These are phyloP conservation scores for Drosophila bocqueti DNA, from an alignment of 1,140 invertebrate genomes.

Conservation along the genomic window DNA sequence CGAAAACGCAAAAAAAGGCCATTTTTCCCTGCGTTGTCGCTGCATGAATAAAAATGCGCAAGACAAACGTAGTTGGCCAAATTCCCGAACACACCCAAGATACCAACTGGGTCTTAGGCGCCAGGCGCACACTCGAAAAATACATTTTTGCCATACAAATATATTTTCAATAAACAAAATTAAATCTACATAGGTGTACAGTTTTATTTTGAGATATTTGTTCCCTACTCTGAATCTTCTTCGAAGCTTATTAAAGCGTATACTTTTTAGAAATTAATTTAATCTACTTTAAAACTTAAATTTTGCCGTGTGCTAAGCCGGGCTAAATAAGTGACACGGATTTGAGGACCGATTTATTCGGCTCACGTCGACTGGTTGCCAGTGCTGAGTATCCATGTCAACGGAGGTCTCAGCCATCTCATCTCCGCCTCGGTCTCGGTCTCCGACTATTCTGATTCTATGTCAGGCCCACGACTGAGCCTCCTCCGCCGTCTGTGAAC, in stretches of 20 bases:
- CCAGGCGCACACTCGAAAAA: constrained; percentile 18
- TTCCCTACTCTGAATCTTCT: too few relatives aligned
- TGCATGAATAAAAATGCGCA: constrained; percentile 68
- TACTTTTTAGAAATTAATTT: too few relatives aligned
- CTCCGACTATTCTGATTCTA: constrained; percentile 60
- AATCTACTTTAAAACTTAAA: too few relatives aligned
- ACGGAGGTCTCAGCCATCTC: constrained; percentile 13
- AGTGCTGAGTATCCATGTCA: constrained; percentile 28
- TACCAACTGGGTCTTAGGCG: constrained; percentile 33
- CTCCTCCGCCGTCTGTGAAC: constrained; percentile 38
- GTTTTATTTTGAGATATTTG: background rate
- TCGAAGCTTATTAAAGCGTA: too few relatives aligned
- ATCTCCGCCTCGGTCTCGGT: constrained; percentile 8
- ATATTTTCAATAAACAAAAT: too few relatives aligned
- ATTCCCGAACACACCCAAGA: constrained; percentile 57
- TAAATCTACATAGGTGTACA: background rate
- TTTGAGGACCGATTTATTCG: constrained; percentile 74
- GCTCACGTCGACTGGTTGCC: constrained; percentile 50
- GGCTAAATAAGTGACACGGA: constrained; percentile 76
- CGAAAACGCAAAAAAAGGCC: constrained; percentile 33
- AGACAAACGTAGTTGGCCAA: constrained; percentile 63
- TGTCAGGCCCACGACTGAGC: constrained; percentile 42
- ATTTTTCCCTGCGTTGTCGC: constrained; percentile 42
- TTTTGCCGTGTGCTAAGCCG: constrained; percentile 15
- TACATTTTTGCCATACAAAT: background rate